Conservation (phyloP, 2,797 vertebrate genomes). For the Cyprinella venusta region DNA sequence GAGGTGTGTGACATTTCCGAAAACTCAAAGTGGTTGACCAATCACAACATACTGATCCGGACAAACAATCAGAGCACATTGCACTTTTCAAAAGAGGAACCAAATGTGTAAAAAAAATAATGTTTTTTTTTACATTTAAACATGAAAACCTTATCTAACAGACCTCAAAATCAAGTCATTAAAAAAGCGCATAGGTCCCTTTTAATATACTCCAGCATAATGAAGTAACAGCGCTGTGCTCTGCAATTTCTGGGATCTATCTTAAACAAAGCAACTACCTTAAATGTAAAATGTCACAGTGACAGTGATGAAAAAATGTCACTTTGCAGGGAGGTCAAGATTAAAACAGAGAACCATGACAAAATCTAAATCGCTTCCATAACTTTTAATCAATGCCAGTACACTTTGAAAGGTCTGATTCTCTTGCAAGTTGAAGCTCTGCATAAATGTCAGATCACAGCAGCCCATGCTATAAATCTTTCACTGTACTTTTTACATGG, state of each 20-base stretch:
- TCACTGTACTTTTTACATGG: neutral
- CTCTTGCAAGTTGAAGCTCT: neutral
- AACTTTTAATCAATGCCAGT: neutral
- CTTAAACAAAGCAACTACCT: neutral
- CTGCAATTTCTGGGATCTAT: neutral
- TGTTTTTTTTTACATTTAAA: neutral
- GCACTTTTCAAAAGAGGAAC: neutral
- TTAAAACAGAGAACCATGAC: neutral
- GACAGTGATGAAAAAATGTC: conserved; percentile 2
- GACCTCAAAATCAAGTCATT: neutral
- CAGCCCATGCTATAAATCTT: neutral
- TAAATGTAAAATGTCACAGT: neutral
- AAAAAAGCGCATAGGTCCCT: neutral
- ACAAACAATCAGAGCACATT: neutral
- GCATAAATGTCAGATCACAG: conserved; percentile 20
- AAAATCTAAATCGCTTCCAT: neutral
- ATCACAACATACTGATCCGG: neutral
- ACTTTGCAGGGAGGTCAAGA: neutral
- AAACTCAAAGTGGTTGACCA: neutral
- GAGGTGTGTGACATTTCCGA: neutral
- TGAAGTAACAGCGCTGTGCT: neutral
- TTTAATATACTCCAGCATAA: neutral
- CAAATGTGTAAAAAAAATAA: neutral
- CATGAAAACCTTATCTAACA: neutral
- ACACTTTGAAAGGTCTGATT: neutral